Evolutionary conservation across 2,797 vertebrate species (phyloP), one percentile per base, ranked within the genome.

Genomic region (Staurois parvus): DNA sequence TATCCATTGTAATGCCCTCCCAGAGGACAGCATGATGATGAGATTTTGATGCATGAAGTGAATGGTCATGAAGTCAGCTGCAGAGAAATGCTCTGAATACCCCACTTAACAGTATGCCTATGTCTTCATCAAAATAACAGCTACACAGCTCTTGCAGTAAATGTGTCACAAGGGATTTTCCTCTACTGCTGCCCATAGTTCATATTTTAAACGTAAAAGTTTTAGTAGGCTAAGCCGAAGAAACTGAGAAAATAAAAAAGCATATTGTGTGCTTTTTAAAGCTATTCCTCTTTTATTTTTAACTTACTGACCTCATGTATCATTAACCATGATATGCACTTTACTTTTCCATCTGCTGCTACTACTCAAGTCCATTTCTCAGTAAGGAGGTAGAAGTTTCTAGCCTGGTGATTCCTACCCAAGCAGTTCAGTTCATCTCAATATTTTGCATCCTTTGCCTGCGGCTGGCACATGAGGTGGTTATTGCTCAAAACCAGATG

Each of bases 81-180:
- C 64, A 56, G 40, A 77, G 40, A 30, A 66, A 90, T 87, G 90
- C 88, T 90, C 82, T 88, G 82, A 81, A 78, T 77, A 88, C 74
- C 67, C 42, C 76, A 2, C 87, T 88, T 87, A 86, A 85, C 80
- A 75, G 72, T 70, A 68, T 69, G 69, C 67, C 79, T 78, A n/a
- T 56, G 76, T 84, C 84, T 84, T 85, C 87, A 77, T 11, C 83
- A 84, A 78, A 89, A 79, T 86, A 85, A 37, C 8, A 80, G 48
- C 72, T 88, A 81, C 76, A 70, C 62, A 68, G 78, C 87, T 86
- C 42, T 75, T 52, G 30, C 42, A 56, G 29, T 52, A 56, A 8
- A 56, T 56, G 28, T 67, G 52, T 62, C 79, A 72, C 79, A 59
- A 72, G 68, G 64, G 64, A 79, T 72, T 72, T 72, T 40, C 32